Conservation (phyloP, 2,888 invertebrate species). For the Aphrophora alni region DNA sequence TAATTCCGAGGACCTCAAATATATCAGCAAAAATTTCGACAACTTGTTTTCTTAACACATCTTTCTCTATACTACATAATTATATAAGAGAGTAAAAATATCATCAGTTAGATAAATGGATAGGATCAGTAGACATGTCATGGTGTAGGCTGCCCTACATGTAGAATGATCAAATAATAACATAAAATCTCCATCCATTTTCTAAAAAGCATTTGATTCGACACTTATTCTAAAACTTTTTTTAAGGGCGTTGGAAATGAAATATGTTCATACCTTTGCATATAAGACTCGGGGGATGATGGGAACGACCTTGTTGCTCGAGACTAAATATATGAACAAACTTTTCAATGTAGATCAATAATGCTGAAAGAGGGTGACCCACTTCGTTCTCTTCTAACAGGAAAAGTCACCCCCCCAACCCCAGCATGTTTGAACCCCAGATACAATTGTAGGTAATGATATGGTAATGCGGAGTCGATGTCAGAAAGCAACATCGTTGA, state of each 20-base stretch:
- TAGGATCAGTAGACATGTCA: no score
- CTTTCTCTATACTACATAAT: no score
- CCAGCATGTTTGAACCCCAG: neutral
- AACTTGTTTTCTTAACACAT: no score
- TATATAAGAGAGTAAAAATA: no score
- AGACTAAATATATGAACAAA: neutral
- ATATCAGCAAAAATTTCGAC: no score
- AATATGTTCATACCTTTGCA: neutral
- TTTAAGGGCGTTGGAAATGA: neutral
- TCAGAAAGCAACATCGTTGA: neutral
- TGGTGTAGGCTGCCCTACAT: no score
- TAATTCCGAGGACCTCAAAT: no score
- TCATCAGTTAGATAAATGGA: no score
- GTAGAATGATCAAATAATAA: no score
- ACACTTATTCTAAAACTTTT: neutral
- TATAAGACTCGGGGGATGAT: neutral
- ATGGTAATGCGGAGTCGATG: neutral
- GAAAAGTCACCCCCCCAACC: neutral
- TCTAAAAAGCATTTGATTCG: no score
- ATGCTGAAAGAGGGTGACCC: conserved; percentile 4
- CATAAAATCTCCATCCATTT: no score
- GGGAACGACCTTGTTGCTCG: neutral
- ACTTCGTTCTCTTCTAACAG: neutral
- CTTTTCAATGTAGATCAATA: neutral
- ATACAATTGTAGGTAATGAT: neutral